Evolutionary conservation across 2,113 vertebrate species (phyloP), one percentile per base, ranked within the genome.

Genomic region (Lontra canadensis): DNA sequence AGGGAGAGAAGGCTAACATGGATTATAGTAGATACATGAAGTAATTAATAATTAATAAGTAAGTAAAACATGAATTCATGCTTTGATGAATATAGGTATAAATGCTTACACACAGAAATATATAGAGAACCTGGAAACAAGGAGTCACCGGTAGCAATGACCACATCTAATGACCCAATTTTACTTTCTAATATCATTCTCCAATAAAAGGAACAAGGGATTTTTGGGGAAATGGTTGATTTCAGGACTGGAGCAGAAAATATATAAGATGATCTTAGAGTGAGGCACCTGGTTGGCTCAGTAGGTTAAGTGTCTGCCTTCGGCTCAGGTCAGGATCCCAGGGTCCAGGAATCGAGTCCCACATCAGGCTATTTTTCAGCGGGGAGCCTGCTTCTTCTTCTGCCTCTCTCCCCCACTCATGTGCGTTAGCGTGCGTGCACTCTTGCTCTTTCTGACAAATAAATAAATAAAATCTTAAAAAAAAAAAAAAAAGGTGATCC

Each of bases 101-200:
- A 80, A 85, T 11, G 7, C 20, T 84, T 76, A 55, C 18, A 65
- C 36, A 78, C 9, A 81, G 59, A 85, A 74, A 69, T 76, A 12
- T 14, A 69, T 36, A 52, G 52, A 95, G 31, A 20, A 29, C 14
- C 42, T 83, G 49, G 36, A 73, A 90, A 57, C 3, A 57, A 85
- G 49, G 23, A 93, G 13, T 63, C 25, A 78, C 6, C 9, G 6
- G 21, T 13, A 82, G 39, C 39, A 81, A 52, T 34, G 39, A 87
- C 26, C 39, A 23, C 44, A 79, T 21, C 47, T 36, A 42, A 36
- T 91, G 14, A 36, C 36, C 31, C 52, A 39, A 31, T 69, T 36
- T 74, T 87, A 55, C 44, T 65, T 84, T 92, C 63, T 81, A 88
- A 84, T 42, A 84, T 29, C 26, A 69, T n/a, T 90, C 49, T 86